Evolutionary conservation across 2,113 vertebrate genomes (phyloP).

Genomic region (Anseranas semipalmata): DNA sequence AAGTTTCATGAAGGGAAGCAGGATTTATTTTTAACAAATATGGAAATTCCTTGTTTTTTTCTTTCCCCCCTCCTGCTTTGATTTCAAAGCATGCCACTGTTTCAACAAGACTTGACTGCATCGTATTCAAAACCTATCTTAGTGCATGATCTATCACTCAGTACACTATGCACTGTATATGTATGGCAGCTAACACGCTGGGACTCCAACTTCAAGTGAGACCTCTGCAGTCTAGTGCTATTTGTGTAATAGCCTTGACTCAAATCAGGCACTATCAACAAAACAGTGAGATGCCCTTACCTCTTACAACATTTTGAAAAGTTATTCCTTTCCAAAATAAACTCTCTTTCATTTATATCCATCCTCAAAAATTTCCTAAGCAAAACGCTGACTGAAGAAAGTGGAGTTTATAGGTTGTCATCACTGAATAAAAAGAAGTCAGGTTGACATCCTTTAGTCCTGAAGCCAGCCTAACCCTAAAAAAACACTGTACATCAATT

Average conservation of each 20-base stretch:
- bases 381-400: not conserved
- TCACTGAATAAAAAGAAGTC: not conserved
- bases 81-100: not conserved
- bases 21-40: slow-evolving; percentile 1
- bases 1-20: not conserved
- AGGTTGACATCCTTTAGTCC: not conserved
- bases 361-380: not conserved
- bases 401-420: not conserved
- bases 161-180: not conserved
- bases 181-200: not conserved
- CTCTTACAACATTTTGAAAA: not conserved
- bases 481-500: not conserved
- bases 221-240: not conserved
- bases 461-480: not conserved
- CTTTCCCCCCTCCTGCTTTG: not conserved
- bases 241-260: not conserved
- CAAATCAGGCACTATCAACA: not conserved
- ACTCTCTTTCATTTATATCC: not conserved
- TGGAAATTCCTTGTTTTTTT: not conserved
- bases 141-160: not conserved
- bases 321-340: not conserved
- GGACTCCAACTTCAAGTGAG: not conserved
- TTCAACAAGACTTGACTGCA: not conserved
- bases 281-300: not conserved
- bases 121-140: not conserved